These are phyloP conservation scores for Dendroctonus ponderosae DNA, from an alignment of 1,140 invertebrate species.

Conservation along the genomic window DNA sequence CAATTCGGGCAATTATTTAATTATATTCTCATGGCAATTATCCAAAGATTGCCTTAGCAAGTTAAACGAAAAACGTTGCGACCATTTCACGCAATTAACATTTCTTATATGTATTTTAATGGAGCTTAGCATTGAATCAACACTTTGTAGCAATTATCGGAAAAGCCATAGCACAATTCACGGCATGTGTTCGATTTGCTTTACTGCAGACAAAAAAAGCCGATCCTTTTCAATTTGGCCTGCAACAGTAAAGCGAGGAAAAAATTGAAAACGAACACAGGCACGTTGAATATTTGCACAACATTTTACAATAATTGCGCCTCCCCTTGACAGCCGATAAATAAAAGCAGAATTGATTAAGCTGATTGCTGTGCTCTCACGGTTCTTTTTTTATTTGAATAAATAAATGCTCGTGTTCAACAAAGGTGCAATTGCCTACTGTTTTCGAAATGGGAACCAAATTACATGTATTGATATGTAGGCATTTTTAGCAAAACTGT, in stretches of 20 bases:
- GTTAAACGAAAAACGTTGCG: neutral
- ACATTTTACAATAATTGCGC: slow-evolving; percentile 36
- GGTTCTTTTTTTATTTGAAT: slow-evolving; percentile 25
- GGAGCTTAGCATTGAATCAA: too few relatives aligned
- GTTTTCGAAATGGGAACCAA: too few relatives aligned
- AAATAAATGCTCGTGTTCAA: too few relatives aligned
- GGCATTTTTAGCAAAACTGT: too few relatives aligned
- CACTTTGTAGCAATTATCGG: too few relatives aligned
- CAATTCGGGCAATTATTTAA: slow-evolving; percentile 10
- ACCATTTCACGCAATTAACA: too few relatives aligned
- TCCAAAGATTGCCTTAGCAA: neutral
- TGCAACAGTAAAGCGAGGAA: slow-evolving; percentile 22
- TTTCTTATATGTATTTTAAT: too few relatives aligned
- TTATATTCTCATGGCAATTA: slow-evolving; percentile 15
- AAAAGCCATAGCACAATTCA: too few relatives aligned
- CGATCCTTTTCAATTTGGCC: slow-evolving; percentile 26
- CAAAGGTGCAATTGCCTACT: too few relatives aligned
- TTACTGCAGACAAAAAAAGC: neutral
- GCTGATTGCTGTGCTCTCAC: slow-evolving; percentile 40
- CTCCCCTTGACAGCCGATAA: slow-evolving; percentile 36
- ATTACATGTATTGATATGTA: too few relatives aligned
- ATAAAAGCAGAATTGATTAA: slow-evolving; percentile 47
- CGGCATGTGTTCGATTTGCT: too few relatives aligned
- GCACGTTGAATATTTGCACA: slow-evolving; percentile 29
- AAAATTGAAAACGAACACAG: slow-evolving; percentile 19